Conservation (phyloP, 2,797 vertebrate species). For the Agapornis canus region DNA sequence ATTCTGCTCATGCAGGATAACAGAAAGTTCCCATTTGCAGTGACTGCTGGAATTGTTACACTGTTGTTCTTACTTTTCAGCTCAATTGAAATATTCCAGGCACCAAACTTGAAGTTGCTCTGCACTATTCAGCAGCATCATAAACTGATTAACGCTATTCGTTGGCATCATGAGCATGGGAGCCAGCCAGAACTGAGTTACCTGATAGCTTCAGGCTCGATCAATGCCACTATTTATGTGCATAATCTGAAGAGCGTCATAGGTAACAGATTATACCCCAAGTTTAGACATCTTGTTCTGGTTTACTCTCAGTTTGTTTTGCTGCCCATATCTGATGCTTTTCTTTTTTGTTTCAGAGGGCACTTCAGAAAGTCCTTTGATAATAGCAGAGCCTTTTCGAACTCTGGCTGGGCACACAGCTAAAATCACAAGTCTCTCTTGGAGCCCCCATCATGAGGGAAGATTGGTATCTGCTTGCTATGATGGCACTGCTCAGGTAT, state of each 20-base stretch:
- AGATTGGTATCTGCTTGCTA: conserved; percentile 89
- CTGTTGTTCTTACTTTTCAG: conserved; percentile 72
- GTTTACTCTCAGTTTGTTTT: neutral
- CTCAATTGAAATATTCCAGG: conserved; percentile 88
- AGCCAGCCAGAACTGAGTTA: conserved; percentile 78
- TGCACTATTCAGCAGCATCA: conserved; percentile 95
- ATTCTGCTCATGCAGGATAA: neutral
- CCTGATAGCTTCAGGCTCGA: conserved; percentile 92
- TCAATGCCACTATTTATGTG: conserved; percentile 89
- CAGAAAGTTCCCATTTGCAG: neutral
- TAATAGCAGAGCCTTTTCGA: conserved; percentile 88
- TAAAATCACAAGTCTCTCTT: conserved; percentile 91
- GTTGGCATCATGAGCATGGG: conserved; percentile 89
- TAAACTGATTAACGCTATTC: conserved; percentile 91
- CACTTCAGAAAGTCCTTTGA: conserved; percentile 77
- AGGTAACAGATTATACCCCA: conserved; percentile 75
- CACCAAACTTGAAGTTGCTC: conserved; percentile 84
- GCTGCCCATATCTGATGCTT: neutral
- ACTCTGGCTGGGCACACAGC: conserved; percentile 90
- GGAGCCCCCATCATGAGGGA: conserved; percentile 93
- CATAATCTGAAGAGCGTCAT: conserved; percentile 84
- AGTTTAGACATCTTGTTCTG: neutral
- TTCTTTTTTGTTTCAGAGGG: conserved; percentile 76
- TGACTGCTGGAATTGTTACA: neutral
- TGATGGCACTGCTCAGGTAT: conserved; percentile 93